Percentiles rank a stretch among this genome's conserved stretches.
phyloP scores from a whole-genome alignment of 1,140 invertebrate genomes.

The Tetranychus urticae region DNA sequence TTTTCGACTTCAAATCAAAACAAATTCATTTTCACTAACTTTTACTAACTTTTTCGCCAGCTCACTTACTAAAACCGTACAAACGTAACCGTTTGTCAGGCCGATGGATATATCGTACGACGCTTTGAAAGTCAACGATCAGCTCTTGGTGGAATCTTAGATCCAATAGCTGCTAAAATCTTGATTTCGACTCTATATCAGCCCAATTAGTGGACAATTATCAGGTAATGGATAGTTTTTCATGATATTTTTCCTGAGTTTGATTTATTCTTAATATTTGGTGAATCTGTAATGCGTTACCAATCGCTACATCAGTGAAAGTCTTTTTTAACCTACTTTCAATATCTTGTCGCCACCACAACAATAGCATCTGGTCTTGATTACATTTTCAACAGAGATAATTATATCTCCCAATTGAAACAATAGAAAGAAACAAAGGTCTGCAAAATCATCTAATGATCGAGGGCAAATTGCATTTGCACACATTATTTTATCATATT shows the following conservation, averaged over 20 bases:
- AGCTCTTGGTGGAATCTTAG: constrained; percentile 77
- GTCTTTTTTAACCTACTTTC: constrained; percentile 46
- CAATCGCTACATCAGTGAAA: constrained; percentile 57
- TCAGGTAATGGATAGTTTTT: constrained; percentile 23
- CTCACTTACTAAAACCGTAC: too few relatives aligned
- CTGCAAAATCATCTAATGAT: too few relatives aligned
- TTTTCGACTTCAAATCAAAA: too few relatives aligned
- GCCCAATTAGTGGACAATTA: constrained; percentile 56
- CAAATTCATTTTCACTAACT: too few relatives aligned
- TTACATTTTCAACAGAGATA: constrained; percentile 28
- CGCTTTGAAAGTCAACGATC: constrained; percentile 70
- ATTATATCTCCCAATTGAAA: neutral
- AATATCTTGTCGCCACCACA: constrained; percentile 46
- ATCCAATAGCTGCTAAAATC: constrained; percentile 92
- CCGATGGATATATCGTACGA: constrained; percentile 88
- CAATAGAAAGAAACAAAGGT: too few relatives aligned
- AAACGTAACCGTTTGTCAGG: constrained; percentile 23
- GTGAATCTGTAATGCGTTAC: constrained; percentile 69
- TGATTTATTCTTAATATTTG: constrained; percentile 50
- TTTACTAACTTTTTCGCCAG: too few relatives aligned
- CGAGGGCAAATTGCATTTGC: too few relatives aligned
- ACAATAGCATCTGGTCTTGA: constrained; percentile 60
- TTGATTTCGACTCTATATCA: constrained; percentile 61
- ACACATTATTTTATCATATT: too few relatives aligned
- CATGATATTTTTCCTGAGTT: too few relatives aligned